Conservation (phyloP, 2,797 vertebrate species). For the Labeo calbasu region DNA sequence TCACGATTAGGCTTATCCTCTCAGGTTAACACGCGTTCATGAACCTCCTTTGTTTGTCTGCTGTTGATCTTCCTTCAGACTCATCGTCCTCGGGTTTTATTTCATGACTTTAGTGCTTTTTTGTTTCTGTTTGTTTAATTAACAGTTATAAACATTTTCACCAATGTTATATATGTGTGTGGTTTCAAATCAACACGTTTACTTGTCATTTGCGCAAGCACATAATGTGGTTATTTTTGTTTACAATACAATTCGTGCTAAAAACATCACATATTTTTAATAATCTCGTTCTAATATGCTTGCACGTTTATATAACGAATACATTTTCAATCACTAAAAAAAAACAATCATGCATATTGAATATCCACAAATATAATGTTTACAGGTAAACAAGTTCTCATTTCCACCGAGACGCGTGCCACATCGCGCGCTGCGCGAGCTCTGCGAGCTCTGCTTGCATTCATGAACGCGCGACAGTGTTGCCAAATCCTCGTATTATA, state of each 20-base stretch:
- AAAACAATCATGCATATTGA: neutral
- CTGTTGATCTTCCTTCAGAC: neutral
- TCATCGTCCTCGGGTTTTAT: neutral
- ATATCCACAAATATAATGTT: neutral
- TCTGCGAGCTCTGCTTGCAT: neutral
- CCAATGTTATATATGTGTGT: neutral
- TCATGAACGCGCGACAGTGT: slow-evolving; percentile 7
- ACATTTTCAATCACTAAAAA: neutral
- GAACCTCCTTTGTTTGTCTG: slow-evolving; percentile 47
- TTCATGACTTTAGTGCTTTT: neutral
- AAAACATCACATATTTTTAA: no score
- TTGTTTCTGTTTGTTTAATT: neutral
- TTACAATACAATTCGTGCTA: neutral
- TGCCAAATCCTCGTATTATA: neutral
- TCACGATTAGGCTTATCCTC: slow-evolving; percentile 49
- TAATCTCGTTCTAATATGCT: neutral
- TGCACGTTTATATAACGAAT: no score
- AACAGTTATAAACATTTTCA: neutral
- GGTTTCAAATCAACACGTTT: neutral
- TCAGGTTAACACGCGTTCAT: slow-evolving; percentile 31
- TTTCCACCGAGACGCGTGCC: slow-evolving; percentile 23
- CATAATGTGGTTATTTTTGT: neutral
- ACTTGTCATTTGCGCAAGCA: neutral
- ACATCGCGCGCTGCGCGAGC: slow-evolving; percentile 7
- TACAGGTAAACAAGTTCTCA: slow-evolving; percentile 32